Conservation (phyloP, 37 sponge, comb jelly and placozoan genomes). For the Haliclona indistincta region DNA sequence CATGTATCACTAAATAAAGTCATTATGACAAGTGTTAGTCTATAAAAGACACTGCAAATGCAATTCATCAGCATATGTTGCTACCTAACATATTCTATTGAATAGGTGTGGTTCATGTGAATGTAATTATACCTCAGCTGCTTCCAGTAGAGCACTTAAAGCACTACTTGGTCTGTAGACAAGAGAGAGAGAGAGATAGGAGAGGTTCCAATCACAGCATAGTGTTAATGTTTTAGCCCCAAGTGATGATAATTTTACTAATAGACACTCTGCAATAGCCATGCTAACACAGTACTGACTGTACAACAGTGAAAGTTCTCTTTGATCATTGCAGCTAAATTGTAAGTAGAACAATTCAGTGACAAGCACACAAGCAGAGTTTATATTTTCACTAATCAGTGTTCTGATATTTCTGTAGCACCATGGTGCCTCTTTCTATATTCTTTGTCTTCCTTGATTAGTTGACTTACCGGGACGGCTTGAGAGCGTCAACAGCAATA, state of each 20-base stretch:
- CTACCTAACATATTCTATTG: neutral
- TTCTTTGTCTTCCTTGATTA: no score
- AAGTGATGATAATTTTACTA: no score
- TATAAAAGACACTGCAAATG: neutral
- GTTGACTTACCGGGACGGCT: constrained; percentile 19
- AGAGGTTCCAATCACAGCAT: neutral
- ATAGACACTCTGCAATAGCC: no score
- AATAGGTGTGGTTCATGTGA: neutral
- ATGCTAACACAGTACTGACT: no score
- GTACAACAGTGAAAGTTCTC: no score
- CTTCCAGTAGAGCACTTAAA: constrained; percentile 19
- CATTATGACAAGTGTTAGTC: neutral
- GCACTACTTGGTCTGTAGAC: neutral
- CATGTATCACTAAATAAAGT: neutral
- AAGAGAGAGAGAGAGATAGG: no score
- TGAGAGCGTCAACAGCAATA: constrained; percentile 51
- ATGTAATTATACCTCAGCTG: constrained; percentile 49
- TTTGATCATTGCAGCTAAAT: no score
- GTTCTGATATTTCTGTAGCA: no score
- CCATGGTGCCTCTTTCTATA: no score
- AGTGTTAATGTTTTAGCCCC: neutral
- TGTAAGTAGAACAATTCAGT: no score
- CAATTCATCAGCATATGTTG: neutral
- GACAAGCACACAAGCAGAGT: no score
- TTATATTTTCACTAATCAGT: no score